These are phyloP conservation scores for Charaxes varanes DNA, from an alignment of 1,140 invertebrate species.

Conservation along the genomic window DNA sequence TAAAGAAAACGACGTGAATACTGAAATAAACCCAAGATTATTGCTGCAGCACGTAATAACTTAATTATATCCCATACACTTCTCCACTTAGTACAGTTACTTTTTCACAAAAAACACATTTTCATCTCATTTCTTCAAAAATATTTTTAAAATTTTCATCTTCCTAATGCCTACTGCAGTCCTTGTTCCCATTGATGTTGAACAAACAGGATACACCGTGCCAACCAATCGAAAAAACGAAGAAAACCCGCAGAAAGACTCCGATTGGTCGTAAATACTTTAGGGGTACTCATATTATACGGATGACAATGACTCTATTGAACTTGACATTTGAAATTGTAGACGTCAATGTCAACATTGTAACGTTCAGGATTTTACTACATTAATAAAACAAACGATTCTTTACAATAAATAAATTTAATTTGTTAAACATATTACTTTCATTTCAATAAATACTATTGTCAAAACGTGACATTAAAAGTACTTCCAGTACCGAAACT, in stretches of 20 bases:
- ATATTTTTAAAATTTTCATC: slow-evolving; percentile 18
- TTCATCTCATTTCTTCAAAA: slow-evolving; percentile 8
- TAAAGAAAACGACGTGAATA: slow-evolving; percentile 10
- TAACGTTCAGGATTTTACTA: not conserved
- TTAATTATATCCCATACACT: slow-evolving; percentile 11
- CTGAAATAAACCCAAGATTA: slow-evolving; percentile 1
- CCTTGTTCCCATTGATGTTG: slow-evolving; percentile 19
- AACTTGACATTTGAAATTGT: slow-evolving; percentile 17
- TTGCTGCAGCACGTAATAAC: slow-evolving; percentile 2
- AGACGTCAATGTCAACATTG: slow-evolving; percentile 15
- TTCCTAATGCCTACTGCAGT: slow-evolving; percentile 15
- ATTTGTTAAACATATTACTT: slow-evolving; percentile 4
- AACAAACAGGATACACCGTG: slow-evolving; percentile 14
- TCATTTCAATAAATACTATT: no score
- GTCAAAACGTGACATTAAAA: no score
- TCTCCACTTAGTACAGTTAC: slow-evolving; percentile 2
- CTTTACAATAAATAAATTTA: not conserved
- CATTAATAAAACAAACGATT: not conserved
- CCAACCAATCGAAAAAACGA: slow-evolving; percentile 16
- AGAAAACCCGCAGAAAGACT: slow-evolving; percentile 10
- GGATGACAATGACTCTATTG: slow-evolving; percentile 19
- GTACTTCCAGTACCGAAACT: no score
- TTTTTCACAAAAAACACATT: slow-evolving; percentile 11
- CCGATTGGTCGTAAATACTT: slow-evolving; percentile 19
- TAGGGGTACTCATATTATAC: slow-evolving; percentile 8